These are phyloP conservation scores for Esox niger DNA, from an alignment of 2,113 vertebrate genomes.

Conservation along the genomic window DNA sequence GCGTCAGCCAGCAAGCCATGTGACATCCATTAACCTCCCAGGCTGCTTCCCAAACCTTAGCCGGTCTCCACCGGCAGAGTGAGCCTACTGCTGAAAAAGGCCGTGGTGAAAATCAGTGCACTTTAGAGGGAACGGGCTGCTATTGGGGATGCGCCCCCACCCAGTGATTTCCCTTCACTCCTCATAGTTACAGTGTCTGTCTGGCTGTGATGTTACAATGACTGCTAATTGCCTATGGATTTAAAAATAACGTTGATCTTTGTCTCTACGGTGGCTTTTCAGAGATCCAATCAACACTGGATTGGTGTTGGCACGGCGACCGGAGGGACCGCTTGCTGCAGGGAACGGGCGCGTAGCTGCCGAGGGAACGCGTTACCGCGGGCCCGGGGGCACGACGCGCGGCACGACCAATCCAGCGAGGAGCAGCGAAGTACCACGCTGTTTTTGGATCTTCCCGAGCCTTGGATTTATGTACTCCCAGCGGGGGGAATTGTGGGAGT, in stretches of 20 bases:
- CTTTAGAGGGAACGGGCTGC: too few relatives aligned
- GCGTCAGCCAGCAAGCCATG: not conserved
- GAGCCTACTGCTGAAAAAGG: too few relatives aligned
- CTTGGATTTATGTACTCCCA: constrained; percentile 72
- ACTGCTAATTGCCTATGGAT: constrained; percentile 9
- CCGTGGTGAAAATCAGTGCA: too few relatives aligned
- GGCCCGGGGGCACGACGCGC: constrained; percentile 39
- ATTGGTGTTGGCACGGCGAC: constrained; percentile 30
- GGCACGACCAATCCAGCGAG: constrained; percentile 48
- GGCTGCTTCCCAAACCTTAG: too few relatives aligned
- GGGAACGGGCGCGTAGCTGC: constrained; percentile 38
- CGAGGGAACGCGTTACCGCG: constrained; percentile 24
- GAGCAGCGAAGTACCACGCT: constrained; percentile 44
- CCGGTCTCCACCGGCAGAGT: too few relatives aligned
- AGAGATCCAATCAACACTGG: constrained; percentile 32
- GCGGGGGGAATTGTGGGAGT: constrained; percentile 65
- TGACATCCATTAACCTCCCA: not conserved
- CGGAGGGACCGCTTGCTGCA: constrained; percentile 44
- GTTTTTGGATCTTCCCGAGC: constrained; percentile 44
- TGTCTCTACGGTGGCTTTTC: constrained; percentile 49
- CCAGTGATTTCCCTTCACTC: too few relatives aligned
- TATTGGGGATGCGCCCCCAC: too few relatives aligned
- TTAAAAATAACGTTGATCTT: constrained; percentile 7
- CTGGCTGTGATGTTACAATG: not conserved
- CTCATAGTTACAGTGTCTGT: too few relatives aligned